Evolutionary conservation across 2,888 invertebrate species (phyloP).

Genomic region (Xestoiulus laeticollis): DNA sequence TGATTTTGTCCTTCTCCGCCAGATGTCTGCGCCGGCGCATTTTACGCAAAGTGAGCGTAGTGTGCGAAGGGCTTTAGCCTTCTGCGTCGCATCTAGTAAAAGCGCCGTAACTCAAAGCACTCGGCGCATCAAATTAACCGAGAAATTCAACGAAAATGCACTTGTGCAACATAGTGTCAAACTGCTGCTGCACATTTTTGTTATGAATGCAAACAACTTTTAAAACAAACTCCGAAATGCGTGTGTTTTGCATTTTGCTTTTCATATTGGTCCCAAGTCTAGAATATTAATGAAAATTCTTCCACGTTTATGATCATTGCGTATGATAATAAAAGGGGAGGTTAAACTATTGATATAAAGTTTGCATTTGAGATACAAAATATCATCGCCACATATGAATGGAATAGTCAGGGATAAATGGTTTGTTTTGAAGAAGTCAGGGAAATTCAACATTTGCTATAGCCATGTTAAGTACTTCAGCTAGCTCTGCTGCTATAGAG

Average conservation of each 20-base stretch:
- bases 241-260: background rate
- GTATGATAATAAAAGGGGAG: background rate
- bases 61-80: no score
- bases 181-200: constrained; percentile 4
- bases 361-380: background rate
- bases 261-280: background rate
- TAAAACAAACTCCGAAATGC: background rate
- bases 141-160: background rate
- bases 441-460: no score
- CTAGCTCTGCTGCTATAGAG: no score
- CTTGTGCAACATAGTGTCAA: background rate
- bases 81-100: background rate
- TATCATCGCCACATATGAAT: no score
- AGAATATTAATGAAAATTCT: background rate
- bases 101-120: background rate
- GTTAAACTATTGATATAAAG: background rate
- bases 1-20: no score
- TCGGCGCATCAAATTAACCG: constrained; percentile 22
- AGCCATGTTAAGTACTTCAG: no score
- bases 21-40: no score
- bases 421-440: no score
- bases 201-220: background rate
- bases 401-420: no score
- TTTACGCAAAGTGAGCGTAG: no score
- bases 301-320: background rate